These are phyloP conservation scores for Drosophila pseudoananassae DNA, from an alignment of 1,140 invertebrate genomes.

Conservation along the genomic window DNA sequence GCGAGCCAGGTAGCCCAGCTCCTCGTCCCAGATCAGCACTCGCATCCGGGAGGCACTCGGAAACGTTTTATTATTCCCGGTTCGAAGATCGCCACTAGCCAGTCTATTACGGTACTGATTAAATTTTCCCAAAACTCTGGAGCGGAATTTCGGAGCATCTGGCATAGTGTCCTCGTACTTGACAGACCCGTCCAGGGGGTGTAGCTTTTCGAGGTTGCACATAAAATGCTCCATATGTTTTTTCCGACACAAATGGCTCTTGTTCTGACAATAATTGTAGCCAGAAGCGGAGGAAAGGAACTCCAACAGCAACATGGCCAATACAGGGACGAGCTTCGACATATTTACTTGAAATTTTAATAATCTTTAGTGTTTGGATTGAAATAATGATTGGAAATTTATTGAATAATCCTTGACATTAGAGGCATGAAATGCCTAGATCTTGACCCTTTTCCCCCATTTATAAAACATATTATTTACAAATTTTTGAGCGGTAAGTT, in stretches of 20 bases:
- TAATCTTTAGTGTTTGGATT: background rate
- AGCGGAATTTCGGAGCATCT: slow-evolving; percentile 4
- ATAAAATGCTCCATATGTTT: slow-evolving; percentile 38
- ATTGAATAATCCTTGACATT: background rate
- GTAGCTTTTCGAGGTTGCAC: slow-evolving; percentile 18
- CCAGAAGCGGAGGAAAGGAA: background rate
- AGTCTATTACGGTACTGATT: background rate
- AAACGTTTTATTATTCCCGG: slow-evolving; percentile 10
- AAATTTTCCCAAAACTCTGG: background rate
- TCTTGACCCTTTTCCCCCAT: slow-evolving; percentile 1
- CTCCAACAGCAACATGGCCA: slow-evolving; percentile 3
- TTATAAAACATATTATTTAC: slow-evolving; percentile 12
- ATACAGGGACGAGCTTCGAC: background rate
- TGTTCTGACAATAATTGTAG: slow-evolving; percentile 64
- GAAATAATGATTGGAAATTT: no score
- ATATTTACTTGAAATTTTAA: background rate
- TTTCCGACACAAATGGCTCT: slow-evolving; percentile 21
- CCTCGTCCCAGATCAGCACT: slow-evolving; percentile 59
- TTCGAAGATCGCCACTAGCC: background rate
- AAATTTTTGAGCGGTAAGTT: no score
- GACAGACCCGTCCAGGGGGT: background rate
- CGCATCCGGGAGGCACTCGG: slow-evolving; percentile 58
- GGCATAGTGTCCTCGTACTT: slow-evolving; percentile 25
- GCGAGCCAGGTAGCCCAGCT: slow-evolving; percentile 56
- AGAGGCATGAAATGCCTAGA: background rate